These are phyloP conservation scores for Tyria jacobaeae DNA, from an alignment of 2,888 invertebrate genomes.

Conservation along the genomic window DNA sequence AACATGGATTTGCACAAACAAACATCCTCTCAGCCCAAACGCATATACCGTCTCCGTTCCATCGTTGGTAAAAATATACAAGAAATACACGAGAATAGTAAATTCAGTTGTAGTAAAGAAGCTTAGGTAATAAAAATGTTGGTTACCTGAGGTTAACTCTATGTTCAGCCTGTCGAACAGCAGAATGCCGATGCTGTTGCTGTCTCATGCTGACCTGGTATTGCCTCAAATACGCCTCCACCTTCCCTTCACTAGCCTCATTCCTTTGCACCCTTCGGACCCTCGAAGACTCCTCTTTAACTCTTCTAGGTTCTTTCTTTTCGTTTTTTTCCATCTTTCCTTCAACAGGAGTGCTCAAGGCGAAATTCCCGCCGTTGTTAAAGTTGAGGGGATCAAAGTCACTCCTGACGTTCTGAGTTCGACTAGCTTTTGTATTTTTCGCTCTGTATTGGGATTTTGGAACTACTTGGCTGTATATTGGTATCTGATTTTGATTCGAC, in stretches of 20 bases:
- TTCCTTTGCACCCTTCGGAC: slow-evolving; percentile 62
- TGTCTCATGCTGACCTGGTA: slow-evolving; percentile 82
- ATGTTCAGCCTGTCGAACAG: slow-evolving; percentile 82
- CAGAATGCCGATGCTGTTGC: slow-evolving; percentile 80
- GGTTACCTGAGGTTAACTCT: slow-evolving; percentile 78
- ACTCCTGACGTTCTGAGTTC: slow-evolving; percentile 70
- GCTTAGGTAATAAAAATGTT: too few species aligned
- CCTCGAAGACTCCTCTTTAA: slow-evolving; percentile 62
- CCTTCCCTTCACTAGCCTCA: slow-evolving; percentile 76
- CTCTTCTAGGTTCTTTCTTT: slow-evolving; percentile 64
- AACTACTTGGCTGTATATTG: slow-evolving; percentile 83
- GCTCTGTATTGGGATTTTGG: slow-evolving; percentile 77
- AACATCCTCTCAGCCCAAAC: too few species aligned
- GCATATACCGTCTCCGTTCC: too few species aligned
- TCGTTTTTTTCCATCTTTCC: slow-evolving; percentile 60
- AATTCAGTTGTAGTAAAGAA: too few species aligned
- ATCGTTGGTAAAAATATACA: too few species aligned
- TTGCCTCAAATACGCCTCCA: slow-evolving; percentile 81
- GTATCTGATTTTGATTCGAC: slow-evolving; percentile 82
- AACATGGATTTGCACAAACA: too few species aligned
- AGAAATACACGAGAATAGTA: too few species aligned
- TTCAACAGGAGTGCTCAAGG: slow-evolving; percentile 51
- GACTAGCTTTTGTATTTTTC: slow-evolving; percentile 60
- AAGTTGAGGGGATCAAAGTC: slow-evolving; percentile 89
- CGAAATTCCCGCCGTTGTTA: slow-evolving; percentile 85